Evolutionary conservation across 2,797 vertebrate species (phyloP), one percentile per base, ranked within the genome.

Genomic region (Phaenicophaeus curvirostris): DNA sequence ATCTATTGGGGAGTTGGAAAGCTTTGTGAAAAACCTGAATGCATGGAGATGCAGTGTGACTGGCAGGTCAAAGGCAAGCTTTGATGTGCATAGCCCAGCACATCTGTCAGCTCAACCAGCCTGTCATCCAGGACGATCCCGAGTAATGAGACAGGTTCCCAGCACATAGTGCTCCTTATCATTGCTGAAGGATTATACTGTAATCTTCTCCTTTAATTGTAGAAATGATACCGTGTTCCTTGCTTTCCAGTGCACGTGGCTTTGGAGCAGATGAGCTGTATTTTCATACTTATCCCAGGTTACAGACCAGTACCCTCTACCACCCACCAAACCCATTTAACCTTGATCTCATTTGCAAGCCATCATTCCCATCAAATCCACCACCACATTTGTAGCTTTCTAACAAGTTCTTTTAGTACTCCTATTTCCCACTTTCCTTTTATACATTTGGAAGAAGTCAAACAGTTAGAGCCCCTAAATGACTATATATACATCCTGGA

Each of bases 191-290:
- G n/a, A 95, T 96, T 96, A 87, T 4, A 20, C 89, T 80, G 55
- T 83, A 95, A 95, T 95, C 77, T 73, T 51, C 92, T 94, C 53
- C 74, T 84, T 95, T 93, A 95, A 94, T 83, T 95, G 93, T 39
- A 58, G 53, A 39, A 76, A 57, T 24, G 86, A 63, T 80, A 78
- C 79, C n/a, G 7, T 2, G 13, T 54, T 89, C 63, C 57, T 66
- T 50, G 66, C 83, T 91, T 88, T 59, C 76, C 59, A 27, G 88
- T 33, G 73, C 82, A 68, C 51, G 20, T 37, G 20, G 65, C 72
- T 78, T 87, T 20, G 65, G 23, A 71, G 73, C 65, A 95, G 44
- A 46, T 42, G 24, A 31, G 33, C 4, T 3, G 28, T 4, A 8
- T 57, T 91, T 91, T 65, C 2, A 0, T 54, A n/a, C 24, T 62